Conservation (phyloP, 2,113 vertebrate genomes). For the Paracanthobrama guichenoti region DNA sequence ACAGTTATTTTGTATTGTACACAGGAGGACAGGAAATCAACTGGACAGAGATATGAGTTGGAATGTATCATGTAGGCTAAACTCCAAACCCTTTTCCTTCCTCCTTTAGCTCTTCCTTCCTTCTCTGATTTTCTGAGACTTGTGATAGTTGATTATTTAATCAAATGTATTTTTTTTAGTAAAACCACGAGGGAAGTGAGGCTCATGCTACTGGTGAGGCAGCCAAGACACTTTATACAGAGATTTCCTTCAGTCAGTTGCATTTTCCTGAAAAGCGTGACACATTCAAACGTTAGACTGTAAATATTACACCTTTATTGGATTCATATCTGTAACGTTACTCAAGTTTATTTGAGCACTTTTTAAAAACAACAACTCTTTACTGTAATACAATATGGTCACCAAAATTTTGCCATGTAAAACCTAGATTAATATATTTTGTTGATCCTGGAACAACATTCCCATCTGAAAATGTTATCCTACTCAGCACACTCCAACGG, state of each 20-base stretch:
- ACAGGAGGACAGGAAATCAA: neutral
- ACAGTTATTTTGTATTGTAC: neutral
- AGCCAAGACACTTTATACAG: neutral
- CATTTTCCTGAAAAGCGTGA: neutral
- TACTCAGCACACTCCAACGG: no score
- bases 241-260: neutral
- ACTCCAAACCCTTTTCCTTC: neutral
- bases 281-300: neutral
- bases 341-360: no score
- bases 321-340: no score
- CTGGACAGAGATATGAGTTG: neutral
- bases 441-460: no score
- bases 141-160: neutral
- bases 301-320: no score
- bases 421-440: no score
- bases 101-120: neutral
- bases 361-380: no score
- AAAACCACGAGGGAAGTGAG: neutral
- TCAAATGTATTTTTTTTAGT: neutral
- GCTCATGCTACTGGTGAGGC: neutral
- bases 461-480: no score
- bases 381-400: no score
- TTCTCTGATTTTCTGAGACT: neutral
- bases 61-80: neutral
- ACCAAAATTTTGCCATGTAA: no score